Conservation (phyloP, 2,797 vertebrate species). For the Zalophus californianus region DNA sequence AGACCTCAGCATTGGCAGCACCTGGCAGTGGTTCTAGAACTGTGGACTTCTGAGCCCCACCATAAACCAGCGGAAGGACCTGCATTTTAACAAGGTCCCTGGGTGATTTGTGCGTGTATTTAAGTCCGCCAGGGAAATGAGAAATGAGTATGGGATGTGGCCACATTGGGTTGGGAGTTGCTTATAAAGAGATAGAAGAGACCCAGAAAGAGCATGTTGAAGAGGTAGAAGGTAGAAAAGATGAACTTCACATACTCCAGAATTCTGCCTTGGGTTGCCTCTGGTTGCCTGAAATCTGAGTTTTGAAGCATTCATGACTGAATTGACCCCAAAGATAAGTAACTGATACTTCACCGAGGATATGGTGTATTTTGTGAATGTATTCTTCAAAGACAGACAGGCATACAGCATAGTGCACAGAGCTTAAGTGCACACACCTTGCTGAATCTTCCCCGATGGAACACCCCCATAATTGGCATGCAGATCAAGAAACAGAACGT, state of each 20-base stretch:
- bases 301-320: neutral
- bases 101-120: neutral
- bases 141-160: neutral
- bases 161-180: neutral
- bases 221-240: neutral
- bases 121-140: neutral
- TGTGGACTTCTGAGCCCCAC: neutral
- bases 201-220: neutral
- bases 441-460: neutral
- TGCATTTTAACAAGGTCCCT: neutral
- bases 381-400: neutral
- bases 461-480: neutral
- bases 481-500: neutral
- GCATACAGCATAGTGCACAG: neutral
- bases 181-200: neutral
- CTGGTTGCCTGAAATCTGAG: neutral
- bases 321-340: neutral
- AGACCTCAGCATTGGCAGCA: neutral
- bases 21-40: neutral
- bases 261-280: neutral
- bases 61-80: neutral
- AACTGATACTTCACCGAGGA: neutral
- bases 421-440: neutral
- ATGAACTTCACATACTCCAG: neutral
- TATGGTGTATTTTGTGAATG: neutral